Percentiles rank a stretch among this genome's conserved stretches.
phyloP scores from a whole-genome alignment of 2,797 vertebrate genomes.

The Peromyscus eremicus region DNA sequence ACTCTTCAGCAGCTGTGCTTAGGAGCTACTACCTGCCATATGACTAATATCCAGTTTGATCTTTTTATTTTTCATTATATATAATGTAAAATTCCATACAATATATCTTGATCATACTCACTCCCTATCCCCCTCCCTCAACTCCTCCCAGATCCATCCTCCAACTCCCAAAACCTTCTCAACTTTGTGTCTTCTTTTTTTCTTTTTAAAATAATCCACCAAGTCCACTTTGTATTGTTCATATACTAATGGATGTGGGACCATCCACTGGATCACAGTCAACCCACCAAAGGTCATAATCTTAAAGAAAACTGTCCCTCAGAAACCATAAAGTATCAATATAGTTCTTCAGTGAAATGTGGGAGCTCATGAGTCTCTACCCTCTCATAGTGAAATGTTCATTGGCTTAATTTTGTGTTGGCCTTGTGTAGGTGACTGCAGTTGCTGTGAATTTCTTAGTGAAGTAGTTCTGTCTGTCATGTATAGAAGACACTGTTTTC shows the following conservation, averaged over 20 bases:
- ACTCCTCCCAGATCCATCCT: not conserved
- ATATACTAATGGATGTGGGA: not conserved
- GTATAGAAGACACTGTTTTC: not conserved
- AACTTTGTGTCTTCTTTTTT: not conserved
- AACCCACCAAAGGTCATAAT: too few relatives aligned
- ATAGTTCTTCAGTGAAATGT: not conserved
- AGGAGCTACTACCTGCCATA: not conserved
- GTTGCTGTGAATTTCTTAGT: not conserved
- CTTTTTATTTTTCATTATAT: not conserved
- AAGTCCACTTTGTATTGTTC: not conserved
- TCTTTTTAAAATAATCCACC: not conserved
- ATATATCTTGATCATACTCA: not conserved
- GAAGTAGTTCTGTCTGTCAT: not conserved
- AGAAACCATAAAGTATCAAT: not conserved
- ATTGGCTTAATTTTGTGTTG: not conserved
- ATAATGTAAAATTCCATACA: not conserved
- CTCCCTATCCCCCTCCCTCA: not conserved
- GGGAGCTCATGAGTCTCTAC: not conserved
- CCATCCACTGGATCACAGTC: not conserved
- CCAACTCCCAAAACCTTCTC: not conserved
- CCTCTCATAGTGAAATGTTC: too few relatives aligned
- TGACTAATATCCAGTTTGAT: not conserved
- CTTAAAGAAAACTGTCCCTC: not conserved
- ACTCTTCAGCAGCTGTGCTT: rapidly evolving
- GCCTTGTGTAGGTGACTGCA: not conserved